phyloP scores from a whole-genome alignment of 2,113 vertebrate species.

The Theristicus caerulescens region DNA sequence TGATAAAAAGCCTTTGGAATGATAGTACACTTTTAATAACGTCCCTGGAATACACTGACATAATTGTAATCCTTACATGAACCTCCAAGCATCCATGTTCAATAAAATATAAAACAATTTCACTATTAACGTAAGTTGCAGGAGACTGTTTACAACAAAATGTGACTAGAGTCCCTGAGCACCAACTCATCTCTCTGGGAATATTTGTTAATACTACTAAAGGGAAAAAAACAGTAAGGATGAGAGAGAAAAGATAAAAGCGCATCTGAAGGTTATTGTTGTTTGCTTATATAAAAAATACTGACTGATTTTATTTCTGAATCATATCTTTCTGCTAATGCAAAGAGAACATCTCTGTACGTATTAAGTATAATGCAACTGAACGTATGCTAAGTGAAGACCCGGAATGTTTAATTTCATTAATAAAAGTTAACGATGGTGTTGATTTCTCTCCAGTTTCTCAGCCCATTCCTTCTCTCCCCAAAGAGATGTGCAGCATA shows the following conservation, averaged over 20 bases:
- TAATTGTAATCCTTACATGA: neutral
- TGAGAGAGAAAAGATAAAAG: neutral
- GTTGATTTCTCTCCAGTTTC: neutral
- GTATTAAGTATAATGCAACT: neutral
- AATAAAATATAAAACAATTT: conserved; percentile 23
- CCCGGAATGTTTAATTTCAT: neutral
- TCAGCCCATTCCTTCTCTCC: neutral
- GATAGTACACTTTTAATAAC: neutral
- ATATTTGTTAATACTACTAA: conserved; percentile 25
- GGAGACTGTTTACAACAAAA: conserved; percentile 33
- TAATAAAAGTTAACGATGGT: neutral
- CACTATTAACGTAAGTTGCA: neutral
- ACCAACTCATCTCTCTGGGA: neutral
- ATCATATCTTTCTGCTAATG: neutral
- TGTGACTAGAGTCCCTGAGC: neutral
- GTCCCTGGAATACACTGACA: neutral
- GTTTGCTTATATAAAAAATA: neutral
- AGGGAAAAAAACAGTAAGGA: neutral
- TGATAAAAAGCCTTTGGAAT: neutral
- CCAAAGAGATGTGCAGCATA: neutral
- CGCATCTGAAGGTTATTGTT: neutral
- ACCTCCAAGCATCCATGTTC: neutral
- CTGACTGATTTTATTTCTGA: neutral
- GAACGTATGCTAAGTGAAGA: neutral
- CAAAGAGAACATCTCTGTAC: neutral